Evolutionary conservation across 2,888 invertebrate species (phyloP), one percentile per base, ranked within the genome.

Genomic region (Cordilura impudica): DNA sequence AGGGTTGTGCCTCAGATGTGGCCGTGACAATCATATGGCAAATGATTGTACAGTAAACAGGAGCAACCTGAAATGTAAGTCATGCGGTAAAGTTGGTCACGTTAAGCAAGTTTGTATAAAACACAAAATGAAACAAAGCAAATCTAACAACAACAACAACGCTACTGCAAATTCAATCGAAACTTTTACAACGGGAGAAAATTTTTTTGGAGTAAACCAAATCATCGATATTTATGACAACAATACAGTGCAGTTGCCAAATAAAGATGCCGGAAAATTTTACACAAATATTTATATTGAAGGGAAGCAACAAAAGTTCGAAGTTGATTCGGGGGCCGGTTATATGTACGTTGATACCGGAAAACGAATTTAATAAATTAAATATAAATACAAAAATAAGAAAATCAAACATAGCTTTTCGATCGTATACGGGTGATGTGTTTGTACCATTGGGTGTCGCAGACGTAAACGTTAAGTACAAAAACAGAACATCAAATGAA

Each of bases 341-440:
- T 63, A 56, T n/a, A n/a, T n/a, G n/a, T 18, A 66, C 58, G 5
- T 51, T 65, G n/a, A 73, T 58, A 23, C 65, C 65, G 4, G 23
- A 73, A 65, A 73, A 16, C 10, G 73, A 66, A 23, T 63, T 61
- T 16, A 14, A 63, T 4, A 61, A 71, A 71, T 70, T 70, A 47
- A 56, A 69, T 10, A 10, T 69, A 18, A 67, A 54, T 19, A 18
- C 6, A 6, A 4, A 7, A 12, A 56, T 67, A 4, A 2, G 14
- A 7, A 54, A 23, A 60, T 60, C 60, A 26, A 60, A 51, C 10
- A 26, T 60, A 5, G 70, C 51, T 10, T 60, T 60, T 60, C n/a
- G 66, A 29, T 7, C 53, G 14, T 66, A 74, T 18, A 69, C 69
- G 2, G 54, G 54, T 0, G 56, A 69, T 39, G 23, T 69, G 6